phyloP scores from a whole-genome alignment of 2,888 invertebrate genomes.

The Abscondita cerata region DNA sequence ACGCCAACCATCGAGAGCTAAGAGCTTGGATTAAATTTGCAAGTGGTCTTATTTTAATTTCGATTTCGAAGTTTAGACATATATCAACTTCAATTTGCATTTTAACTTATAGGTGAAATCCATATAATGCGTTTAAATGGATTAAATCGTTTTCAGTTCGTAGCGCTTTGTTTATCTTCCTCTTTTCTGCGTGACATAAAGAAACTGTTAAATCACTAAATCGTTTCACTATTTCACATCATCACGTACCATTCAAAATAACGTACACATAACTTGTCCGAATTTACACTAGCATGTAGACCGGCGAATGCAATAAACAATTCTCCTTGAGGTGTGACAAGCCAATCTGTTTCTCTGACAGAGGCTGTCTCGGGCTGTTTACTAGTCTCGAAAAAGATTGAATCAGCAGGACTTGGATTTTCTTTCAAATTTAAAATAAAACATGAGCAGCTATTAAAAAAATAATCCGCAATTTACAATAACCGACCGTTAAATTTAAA shows the following conservation, averaged over 20 bases:
- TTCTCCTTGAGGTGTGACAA: constrained; percentile 27
- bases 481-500: too few species aligned
- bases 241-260: constrained; percentile 6
- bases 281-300: neutral
- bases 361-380: constrained; percentile 34
- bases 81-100: constrained; percentile 26
- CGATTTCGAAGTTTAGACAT: constrained; percentile 22
- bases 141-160: neutral
- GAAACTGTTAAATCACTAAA: too few species aligned
- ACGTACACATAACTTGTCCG: constrained; percentile 3
- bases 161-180: neutral
- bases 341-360: constrained; percentile 37
- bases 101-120: constrained; percentile 24
- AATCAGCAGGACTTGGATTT: constrained; percentile 38
- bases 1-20: constrained; percentile 28
- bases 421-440: too few species aligned
- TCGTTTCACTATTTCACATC: too few species aligned
- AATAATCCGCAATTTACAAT: too few species aligned
- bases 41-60: constrained; percentile 34
- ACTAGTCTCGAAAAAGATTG: constrained; percentile 30
- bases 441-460: too few species aligned
- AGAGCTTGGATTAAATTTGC: constrained; percentile 28
- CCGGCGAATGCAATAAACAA: constrained; percentile 12
- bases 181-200: constrained; percentile 1
- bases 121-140: neutral